Evolutionary conservation across 2,797 vertebrate genomes (phyloP).

Genomic region (Coregonus suidteri): DNA sequence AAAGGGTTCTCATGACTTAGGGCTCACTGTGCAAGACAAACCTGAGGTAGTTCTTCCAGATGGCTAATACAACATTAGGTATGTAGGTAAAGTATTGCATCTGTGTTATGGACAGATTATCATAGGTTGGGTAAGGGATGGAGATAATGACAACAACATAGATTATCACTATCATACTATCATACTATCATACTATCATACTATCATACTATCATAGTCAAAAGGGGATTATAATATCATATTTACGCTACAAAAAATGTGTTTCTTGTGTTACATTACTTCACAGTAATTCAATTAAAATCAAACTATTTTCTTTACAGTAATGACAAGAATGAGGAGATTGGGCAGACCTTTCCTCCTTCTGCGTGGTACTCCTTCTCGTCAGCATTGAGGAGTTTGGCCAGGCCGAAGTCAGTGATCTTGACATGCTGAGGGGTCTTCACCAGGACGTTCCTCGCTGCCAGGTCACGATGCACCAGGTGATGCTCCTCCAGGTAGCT

Average conservation of each 20-base stretch:
- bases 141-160: not conserved
- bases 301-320: not conserved
- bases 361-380: slow-evolving; percentile 97
- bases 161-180: not conserved
- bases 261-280: not conserved
- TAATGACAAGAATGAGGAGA: not conserved
- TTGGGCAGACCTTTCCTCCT: slow-evolving; percentile 88
- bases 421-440: slow-evolving; percentile 96
- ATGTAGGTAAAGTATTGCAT: not conserved
- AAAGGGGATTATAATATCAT: not conserved
- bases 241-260: not conserved
- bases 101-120: not conserved
- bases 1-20: not conserved
- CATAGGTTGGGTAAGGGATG: not conserved
- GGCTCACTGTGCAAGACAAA: not conserved
- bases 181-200: not conserved
- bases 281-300: not conserved
- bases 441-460: slow-evolving; percentile 94
- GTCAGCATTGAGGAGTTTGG: slow-evolving; percentile 91
- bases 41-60: not conserved
- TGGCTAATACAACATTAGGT: no score
- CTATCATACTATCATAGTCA: not conserved
- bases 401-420: slow-evolving; percentile 97
- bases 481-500: slow-evolving; percentile 95
- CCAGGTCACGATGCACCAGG: slow-evolving; percentile 94